Base-by-base conservation (phyloP, 2,113 vertebrate genomes). In the Neoarius graeffei region DNA sequence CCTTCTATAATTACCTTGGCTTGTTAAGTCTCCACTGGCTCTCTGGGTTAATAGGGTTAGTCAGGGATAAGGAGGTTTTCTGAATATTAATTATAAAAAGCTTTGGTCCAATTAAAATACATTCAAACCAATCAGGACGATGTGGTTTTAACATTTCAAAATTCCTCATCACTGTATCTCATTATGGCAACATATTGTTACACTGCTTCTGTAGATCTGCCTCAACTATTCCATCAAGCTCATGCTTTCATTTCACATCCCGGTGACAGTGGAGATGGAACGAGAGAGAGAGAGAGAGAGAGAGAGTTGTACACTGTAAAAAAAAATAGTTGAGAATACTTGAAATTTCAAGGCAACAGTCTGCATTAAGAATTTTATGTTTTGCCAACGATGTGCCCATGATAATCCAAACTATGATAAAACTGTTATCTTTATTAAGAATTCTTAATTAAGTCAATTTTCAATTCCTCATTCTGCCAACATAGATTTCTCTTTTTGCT, bases 61-160 rank as follows among this genome's bases (percentile, higher is more conserved):
- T 60, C 85, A 83, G 77, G 87, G 90, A 90, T 86, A 77, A 84
- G 56, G 71, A 83, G 54, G 67, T 56, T 66, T n/a, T 35, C 66
- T 86, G 84, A 82, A 52, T 42, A 77, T 86, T 90, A 91, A 89
- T 90, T 90, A 90, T 87, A 83, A 92, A 91, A 85, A 20, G 56
- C 87, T 85, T 88, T 11, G 67, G 25, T 71, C 71, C 69, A 57
- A 86, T 86, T 84, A 83, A 88, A 89, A 86, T 76, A 50, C 59
- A 60, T 54, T 14, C 25, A 15, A 15, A 79, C 25, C n/a, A 79
- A 79, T 54, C 15, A 66, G 59, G 64, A 23, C 15, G 20, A 77
- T 11, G n/a, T 8, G 7, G 14, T 19, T 73, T 19, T 7, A 42
- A 73, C 35, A 7, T 73, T 19, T 73, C 69, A 42, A 17, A 19